A percentile compares a stretch with the other conserved stretches of the same genome.
These are phyloP conservation scores for Pandemis heparana DNA, from an alignment of 2,888 invertebrate genomes.

Conservation along the genomic window DNA sequence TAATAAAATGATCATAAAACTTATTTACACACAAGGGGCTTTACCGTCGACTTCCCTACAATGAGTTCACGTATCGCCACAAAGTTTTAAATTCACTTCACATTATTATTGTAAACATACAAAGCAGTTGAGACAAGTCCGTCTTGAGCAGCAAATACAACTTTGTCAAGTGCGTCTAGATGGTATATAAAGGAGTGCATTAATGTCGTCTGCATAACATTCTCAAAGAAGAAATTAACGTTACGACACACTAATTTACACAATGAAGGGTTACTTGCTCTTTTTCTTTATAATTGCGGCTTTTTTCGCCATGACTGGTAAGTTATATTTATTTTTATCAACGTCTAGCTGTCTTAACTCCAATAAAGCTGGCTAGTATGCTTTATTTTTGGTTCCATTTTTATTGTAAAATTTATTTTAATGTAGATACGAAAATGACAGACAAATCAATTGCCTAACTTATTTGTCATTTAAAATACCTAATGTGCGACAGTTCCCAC, in stretches of 20 bases:
- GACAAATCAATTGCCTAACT: no score
- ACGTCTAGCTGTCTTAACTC: no score
- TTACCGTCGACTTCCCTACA: background rate
- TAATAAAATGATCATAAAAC: background rate
- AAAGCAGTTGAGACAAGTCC: background rate
- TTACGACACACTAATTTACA: background rate
- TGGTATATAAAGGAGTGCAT: slow-evolving; percentile 10
- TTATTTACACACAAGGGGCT: background rate
- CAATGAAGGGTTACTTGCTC: slow-evolving; percentile 14
- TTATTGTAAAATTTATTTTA: no score
- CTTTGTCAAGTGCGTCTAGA: background rate
- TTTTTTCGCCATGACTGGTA: slow-evolving; percentile 11
- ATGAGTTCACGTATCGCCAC: background rate
- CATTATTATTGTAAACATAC: background rate
- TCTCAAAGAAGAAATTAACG: background rate
- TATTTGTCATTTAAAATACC: no score
- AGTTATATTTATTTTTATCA: background rate
- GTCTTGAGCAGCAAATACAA: background rate
- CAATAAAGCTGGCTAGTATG: no score
- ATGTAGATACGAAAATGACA: no score
- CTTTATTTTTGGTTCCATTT: no score
- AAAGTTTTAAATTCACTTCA: background rate
- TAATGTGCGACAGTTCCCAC: no score
- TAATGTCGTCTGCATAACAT: background rate
- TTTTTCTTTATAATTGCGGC: slow-evolving; percentile 12